Evolutionary conservation across 2,797 vertebrate species (phyloP).

Genomic region (Gephyroberyx darwinii): DNA sequence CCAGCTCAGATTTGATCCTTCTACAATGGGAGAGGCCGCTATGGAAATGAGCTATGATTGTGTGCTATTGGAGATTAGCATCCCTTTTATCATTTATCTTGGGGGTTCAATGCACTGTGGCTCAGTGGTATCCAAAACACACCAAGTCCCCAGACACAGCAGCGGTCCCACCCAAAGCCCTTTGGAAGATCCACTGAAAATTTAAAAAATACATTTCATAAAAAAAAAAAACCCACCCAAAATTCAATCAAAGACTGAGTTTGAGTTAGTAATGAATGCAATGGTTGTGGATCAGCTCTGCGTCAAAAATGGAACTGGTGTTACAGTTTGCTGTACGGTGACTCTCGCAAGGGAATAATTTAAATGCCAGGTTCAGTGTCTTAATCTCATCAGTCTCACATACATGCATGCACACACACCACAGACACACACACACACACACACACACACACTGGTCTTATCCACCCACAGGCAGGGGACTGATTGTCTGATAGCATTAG

Average conservation of each 20-base stretch:
- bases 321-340: background rate
- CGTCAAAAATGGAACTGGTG: conserved; percentile 21
- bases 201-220: conserved; percentile 7
- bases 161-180: conserved; percentile 22
- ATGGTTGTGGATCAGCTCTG: background rate
- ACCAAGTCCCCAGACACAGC: conserved; percentile 50
- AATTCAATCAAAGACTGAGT: conserved; percentile 32
- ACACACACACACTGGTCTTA: conserved; percentile 29
- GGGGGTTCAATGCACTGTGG: conserved; percentile 62
- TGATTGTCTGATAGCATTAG: conserved; percentile 80
- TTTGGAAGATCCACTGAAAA: conserved; percentile 29
- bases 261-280: conserved; percentile 1
- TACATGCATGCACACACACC: conserved; percentile 26
- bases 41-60: conserved; percentile 75
- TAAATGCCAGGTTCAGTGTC: conserved; percentile 40
- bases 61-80: conserved; percentile 74
- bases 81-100: conserved; percentile 76
- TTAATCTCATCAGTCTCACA: conserved; percentile 53
- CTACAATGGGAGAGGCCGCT: conserved; percentile 66
- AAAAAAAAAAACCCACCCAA: too few relatives aligned
- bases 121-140: conserved; percentile 63
- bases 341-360: conserved; percentile 37
- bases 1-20: conserved; percentile 71
- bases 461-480: conserved; percentile 67
- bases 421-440: conserved; percentile 17